Conservation (phyloP, 2,113 vertebrate genomes). For the Bubo scandiacus region DNA sequence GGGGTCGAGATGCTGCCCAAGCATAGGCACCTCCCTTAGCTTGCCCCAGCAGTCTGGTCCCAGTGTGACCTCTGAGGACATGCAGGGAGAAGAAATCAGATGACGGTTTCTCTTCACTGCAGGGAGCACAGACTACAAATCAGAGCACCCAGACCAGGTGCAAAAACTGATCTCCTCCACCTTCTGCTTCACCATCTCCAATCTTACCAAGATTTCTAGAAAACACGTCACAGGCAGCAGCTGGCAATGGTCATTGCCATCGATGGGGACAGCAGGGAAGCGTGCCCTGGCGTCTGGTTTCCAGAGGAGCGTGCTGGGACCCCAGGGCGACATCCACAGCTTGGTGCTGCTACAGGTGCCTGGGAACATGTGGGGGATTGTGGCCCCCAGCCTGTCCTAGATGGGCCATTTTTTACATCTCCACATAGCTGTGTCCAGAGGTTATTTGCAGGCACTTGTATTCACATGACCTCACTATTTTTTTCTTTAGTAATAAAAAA, state of each 20-base stretch:
- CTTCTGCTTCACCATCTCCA: background rate
- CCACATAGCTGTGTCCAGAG: background rate
- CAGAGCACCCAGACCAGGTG: background rate
- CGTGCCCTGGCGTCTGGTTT: background rate
- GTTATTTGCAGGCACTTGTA: background rate
- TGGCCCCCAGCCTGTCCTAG: background rate
- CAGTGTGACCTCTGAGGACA: background rate
- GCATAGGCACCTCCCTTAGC: background rate
- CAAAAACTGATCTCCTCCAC: background rate
- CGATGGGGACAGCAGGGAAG: background rate
- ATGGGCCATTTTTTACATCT: background rate
- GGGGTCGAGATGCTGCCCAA: background rate
- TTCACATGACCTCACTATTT: background rate
- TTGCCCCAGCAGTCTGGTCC: background rate
- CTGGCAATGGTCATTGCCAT: background rate
- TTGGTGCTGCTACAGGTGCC: background rate
- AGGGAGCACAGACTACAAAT: background rate
- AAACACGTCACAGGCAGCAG: background rate
- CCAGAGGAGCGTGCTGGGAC: background rate
- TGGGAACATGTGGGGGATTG: background rate
- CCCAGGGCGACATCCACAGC: background rate
- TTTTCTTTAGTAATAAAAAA: background rate
- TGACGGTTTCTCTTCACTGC: rapidly evolving
- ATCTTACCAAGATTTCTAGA: background rate
- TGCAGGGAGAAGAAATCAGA: rapidly evolving